Percentiles rank a stretch among this genome's conserved stretches.
Evolutionary conservation across 2,888 invertebrate species (phyloP).

Genomic region (Andrena bucephala): DNA sequence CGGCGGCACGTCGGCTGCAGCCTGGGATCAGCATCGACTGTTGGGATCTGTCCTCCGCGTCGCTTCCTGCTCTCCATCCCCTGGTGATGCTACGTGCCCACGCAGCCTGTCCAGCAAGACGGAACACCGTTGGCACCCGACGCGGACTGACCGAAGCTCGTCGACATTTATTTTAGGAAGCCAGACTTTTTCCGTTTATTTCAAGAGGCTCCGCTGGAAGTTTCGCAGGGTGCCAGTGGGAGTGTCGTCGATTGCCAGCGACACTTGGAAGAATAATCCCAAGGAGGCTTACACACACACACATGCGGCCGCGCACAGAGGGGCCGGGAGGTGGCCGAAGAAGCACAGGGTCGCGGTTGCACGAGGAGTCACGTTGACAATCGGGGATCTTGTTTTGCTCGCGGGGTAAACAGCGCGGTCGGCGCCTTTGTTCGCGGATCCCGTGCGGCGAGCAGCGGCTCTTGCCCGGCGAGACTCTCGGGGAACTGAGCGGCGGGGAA

Average conservation of each 20-base stretch:
- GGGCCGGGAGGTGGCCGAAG: slow-evolving; percentile 1
- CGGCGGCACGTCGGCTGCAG: not conserved
- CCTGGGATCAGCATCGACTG: slow-evolving; percentile 1
- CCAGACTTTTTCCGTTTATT: slow-evolving; percentile 29
- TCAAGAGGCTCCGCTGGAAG: slow-evolving; percentile 11
- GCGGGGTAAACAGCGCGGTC: slow-evolving; percentile 53
- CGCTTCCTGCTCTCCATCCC: not conserved
- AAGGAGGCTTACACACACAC: not conserved
- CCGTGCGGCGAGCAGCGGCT: slow-evolving; percentile 33
- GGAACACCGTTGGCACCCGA: not conserved
- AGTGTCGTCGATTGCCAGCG: not conserved
- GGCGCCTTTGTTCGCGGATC: slow-evolving; percentile 60
- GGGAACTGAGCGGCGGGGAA: slow-evolving; percentile 74
- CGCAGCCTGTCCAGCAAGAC: not conserved
- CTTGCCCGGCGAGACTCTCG: slow-evolving; percentile 69
- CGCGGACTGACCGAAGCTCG: slow-evolving; percentile 8
- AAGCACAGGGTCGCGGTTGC: not conserved
- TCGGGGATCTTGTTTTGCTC: slow-evolving; percentile 54
- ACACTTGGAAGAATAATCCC: too few relatives aligned
- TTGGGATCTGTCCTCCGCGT: not conserved
- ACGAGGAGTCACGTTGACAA: not conserved
- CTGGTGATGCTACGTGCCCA: not conserved
- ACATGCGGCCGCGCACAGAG: not conserved
- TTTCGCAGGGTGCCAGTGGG: not conserved
- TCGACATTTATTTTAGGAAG: slow-evolving; percentile 44